These are phyloP conservation scores for Channallabes apus DNA, from an alignment of 2,797 vertebrate genomes.

Conservation along the genomic window DNA sequence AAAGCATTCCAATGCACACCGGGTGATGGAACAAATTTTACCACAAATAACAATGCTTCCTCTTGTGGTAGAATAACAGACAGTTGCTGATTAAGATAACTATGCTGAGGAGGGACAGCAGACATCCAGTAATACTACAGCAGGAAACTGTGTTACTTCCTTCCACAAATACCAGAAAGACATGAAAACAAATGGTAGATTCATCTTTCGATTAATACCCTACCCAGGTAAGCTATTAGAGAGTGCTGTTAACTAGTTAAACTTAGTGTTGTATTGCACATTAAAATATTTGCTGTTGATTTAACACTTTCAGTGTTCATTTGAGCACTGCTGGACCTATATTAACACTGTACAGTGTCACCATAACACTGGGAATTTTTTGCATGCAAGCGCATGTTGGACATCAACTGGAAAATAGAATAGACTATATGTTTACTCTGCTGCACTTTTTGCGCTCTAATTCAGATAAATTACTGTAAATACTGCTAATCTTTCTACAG, in stretches of 20 bases:
- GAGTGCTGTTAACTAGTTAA: not conserved
- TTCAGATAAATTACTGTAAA: conserved; percentile 10
- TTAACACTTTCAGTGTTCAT: too few species aligned
- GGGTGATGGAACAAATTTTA: conserved; percentile 50
- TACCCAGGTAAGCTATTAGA: not conserved
- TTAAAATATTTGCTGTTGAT: too few species aligned
- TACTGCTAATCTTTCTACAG: conserved; percentile 16
- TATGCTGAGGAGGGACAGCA: conserved; percentile 50
- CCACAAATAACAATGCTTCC: conserved; percentile 59
- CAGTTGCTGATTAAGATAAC: conserved; percentile 63
- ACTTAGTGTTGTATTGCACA: not conserved
- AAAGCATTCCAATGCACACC: conserved; percentile 23
- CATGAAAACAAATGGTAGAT: conserved; percentile 52
- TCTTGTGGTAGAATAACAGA: conserved; percentile 60
- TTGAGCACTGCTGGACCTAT: too few species aligned
- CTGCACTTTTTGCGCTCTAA: not conserved
- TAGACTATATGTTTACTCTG: not conserved
- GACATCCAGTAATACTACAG: conserved; percentile 52
- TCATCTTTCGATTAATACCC: conserved; percentile 45
- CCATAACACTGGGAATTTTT: too few species aligned
- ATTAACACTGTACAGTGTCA: too few species aligned
- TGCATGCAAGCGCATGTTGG: too few species aligned
- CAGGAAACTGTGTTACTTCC: conserved; percentile 75
- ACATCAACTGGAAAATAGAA: not conserved
- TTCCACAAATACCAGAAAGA: conserved; percentile 57